These are phyloP conservation scores for Anarsia innoxiella DNA, from an alignment of 2,888 invertebrate species.

Conservation along the genomic window DNA sequence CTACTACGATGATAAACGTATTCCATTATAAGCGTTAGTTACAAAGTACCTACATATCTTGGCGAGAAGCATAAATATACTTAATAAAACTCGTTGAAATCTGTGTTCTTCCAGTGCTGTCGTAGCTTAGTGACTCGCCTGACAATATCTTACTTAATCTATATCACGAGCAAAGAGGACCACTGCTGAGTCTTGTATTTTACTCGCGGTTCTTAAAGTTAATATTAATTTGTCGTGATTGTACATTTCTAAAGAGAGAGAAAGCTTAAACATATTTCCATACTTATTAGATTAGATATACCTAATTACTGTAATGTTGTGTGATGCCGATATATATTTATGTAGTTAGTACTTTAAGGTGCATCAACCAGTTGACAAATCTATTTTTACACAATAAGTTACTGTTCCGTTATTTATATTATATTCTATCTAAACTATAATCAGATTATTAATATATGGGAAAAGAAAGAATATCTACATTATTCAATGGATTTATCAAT, in stretches of 20 bases:
- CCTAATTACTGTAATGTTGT: no score
- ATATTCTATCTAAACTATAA: no score
- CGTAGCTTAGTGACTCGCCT: conserved; percentile 48
- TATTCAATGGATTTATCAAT: conserved; percentile 22
- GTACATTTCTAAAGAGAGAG: conserved; percentile 66
- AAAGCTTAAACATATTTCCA: conserved; percentile 39
- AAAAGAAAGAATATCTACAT: conserved; percentile 25
- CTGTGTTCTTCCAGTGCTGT: conserved; percentile 65
- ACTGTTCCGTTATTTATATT: conserved; percentile 16
- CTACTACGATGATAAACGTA: no score
- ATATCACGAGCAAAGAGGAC: neutral
- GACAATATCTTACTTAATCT: conserved; percentile 42
- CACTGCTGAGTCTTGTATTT: no score
- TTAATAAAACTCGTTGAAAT: conserved; percentile 48
- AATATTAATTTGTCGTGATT: conserved; percentile 27
- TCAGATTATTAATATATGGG: conserved; percentile 16
- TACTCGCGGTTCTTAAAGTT: neutral
- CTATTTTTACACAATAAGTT: conserved; percentile 56
- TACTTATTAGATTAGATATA: conserved; percentile 32
- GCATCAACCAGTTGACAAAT: conserved; percentile 27
- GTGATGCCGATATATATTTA: no score
- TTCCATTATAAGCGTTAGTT: conserved; percentile 52
- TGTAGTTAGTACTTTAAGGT: no score
- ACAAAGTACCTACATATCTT: conserved; percentile 60
- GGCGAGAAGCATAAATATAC: conserved; percentile 31